Evolutionary conservation across 2,797 vertebrate species (phyloP).

Genomic region (Pipistrellus pipistrellus): DNA sequence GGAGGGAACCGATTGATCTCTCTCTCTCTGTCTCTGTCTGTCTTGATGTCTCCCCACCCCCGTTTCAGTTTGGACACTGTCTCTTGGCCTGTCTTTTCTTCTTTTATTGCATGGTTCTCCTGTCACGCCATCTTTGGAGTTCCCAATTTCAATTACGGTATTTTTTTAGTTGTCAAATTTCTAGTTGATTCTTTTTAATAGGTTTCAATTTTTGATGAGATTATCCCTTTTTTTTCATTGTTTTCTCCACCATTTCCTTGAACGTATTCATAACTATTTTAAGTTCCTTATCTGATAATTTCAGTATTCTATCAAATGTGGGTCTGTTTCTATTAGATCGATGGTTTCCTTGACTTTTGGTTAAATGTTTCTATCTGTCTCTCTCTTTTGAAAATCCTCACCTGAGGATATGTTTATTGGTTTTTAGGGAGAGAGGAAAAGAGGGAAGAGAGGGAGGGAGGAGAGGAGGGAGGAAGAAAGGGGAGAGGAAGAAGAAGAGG

Average conservation of each 20-base stretch:
- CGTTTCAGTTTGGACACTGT: background rate
- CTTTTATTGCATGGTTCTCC: background rate
- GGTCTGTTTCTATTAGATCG: background rate
- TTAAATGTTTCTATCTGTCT: background rate
- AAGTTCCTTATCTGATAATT: too few relatives aligned
- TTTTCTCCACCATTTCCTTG: background rate
- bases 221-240: background rate
- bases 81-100: too few relatives aligned
- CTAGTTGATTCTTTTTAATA: background rate
- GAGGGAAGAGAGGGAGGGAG: too few relatives aligned
- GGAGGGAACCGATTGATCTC: too few relatives aligned
- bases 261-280: too few relatives aligned
- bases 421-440: too few relatives aligned
- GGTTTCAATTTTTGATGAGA: background rate
- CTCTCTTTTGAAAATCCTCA: too few relatives aligned
- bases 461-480: too few relatives aligned
- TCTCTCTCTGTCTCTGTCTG: too few relatives aligned
- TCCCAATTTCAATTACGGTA: background rate
- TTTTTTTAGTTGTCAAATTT: background rate
- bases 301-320: background rate
- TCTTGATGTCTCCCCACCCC: too few relatives aligned
- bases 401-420: too few relatives aligned
- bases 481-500: too few relatives aligned
- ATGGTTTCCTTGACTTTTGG: background rate
- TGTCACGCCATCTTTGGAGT: background rate